Evolutionary conservation across 1,140 invertebrate species (phyloP), one percentile per base, ranked within the genome.

Genomic region (Halotydeus destructor): DNA sequence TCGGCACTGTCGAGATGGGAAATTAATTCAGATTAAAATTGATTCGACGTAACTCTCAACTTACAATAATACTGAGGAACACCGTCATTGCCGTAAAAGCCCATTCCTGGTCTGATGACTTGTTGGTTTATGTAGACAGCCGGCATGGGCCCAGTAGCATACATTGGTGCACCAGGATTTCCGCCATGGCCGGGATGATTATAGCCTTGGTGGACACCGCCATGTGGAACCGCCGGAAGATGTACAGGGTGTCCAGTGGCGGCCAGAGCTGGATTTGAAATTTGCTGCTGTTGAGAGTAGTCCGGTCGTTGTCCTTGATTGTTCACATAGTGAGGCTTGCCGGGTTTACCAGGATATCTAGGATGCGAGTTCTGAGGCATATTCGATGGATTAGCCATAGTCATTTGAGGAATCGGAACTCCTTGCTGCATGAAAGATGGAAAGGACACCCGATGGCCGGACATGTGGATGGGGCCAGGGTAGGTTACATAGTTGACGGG

Each of bases 171-270:
- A 27, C 19, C 19, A 26, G 11, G 23, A 27, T 39, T 27, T 9
- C 19, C 18, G 16, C 3, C 11, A 2, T 1, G 16, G 18, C n/a
- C 19, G 12, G 38, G 30, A 5, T 25, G 26, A 39, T 26, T 18
- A 9, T 28, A 12, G 27, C 19, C 16, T 27, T 39, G 38, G 5
- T 24, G 38, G 1, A 18, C 19, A n/a, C 38, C 38, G 30, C 14
- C 19, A 22, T 24, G n/a, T 12, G 38, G 6, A 27, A 27, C 38
- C n/a, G 14, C 35, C 5, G 11, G 11, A 26, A 18, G 25, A n/a
- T 26, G 26, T 12, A 51, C 36, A 23, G 50, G 47, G 19, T 49
- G 50, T 23, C 45, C 47, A 24, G 45, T 45, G 3, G 47, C 47
- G n/a, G 47, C 43, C 19, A 36, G 34, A 22, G 45, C 50, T 24